Base-by-base conservation (phyloP, 2,113 vertebrate genomes). In the Maccullochella peelii region DNA sequence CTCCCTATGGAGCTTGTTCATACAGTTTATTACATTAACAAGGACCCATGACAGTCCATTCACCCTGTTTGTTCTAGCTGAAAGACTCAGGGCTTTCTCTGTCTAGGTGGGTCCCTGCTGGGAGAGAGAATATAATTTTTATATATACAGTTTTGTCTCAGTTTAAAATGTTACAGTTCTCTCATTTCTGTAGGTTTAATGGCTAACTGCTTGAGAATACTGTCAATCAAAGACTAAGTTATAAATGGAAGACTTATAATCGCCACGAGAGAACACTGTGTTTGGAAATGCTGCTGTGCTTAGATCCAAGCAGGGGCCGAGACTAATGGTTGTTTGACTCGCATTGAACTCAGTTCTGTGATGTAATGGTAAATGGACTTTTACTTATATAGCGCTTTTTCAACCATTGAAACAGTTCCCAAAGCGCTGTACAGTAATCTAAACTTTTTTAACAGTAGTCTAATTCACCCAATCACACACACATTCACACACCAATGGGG, bases 11-110 rank as follows among this genome's bases (percentile, higher is more conserved):
- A 79, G 20, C 69, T 65, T 81, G 59, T 88, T 80, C 79, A 82
- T 73, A 88, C 63, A 58, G 58, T 83, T 85, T 81, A 82, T 86
- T 76, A 78, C 62, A 81, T 80, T 80, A 90, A 91, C 79, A 82
- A 82, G 78, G 71, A 75, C 77, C 63, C 83, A 36, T 47, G 71
- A 79, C 66, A 69, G 49, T 85, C 65, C 62, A 36, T 58, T 74
- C 65, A 80, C 72, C 76, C 74, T 70, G 82, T 88, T 88, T 90
- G 77, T 81, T 91, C 33, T 71, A 52, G 50, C 61, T 74, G 69
- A 65, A 77, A 58, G 23, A 76, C 80, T 70, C 44, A 0, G 20
- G 58, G 66, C 77, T 68, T 76, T 73, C 49, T 68, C 72, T 80
- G 21, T 73, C 23, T 71, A 42, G 25, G 54, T 71, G 18, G 50